Conservation (phyloP, 2,113 vertebrate species). For the Notiomystis cincta region DNA sequence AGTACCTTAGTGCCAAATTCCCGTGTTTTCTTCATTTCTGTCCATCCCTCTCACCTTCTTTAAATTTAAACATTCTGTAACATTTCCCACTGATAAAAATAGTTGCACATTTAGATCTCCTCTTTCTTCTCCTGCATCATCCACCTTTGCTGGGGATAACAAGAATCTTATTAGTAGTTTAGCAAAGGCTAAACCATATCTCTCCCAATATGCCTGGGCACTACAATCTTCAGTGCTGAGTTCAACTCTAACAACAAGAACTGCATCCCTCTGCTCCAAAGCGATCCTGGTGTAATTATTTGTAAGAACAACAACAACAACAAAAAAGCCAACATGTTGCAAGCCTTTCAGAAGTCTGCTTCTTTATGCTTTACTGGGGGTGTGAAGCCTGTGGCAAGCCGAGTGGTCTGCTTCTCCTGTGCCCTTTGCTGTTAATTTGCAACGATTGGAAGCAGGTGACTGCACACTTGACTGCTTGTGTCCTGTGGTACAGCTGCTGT, state of each 20-base stretch:
- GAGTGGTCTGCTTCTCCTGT: neutral
- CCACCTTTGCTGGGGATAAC: neutral
- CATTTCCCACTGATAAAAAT: neutral
- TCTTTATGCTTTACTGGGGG: neutral
- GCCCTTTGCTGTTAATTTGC: neutral
- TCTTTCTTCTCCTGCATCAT: neutral
- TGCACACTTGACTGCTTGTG: constrained; percentile 38
- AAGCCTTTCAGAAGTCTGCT: neutral
- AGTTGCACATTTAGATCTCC: neutral
- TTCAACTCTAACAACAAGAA: neutral
- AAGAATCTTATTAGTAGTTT: neutral
- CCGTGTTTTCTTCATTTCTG: neutral
- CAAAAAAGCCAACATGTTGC: neutral
- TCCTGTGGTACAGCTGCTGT: constrained; percentile 35
- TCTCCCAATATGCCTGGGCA: neutral
- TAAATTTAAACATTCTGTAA: neutral
- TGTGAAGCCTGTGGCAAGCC: neutral
- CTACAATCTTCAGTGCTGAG: neutral
- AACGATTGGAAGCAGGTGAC: constrained; percentile 28
- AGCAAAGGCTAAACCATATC: neutral
- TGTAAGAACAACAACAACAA: neutral
- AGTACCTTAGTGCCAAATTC: neutral
- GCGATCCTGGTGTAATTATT: neutral
- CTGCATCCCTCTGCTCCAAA: neutral
- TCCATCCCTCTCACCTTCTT: neutral